phyloP scores from a whole-genome alignment of 2,113 vertebrate genomes.

The Lepus timidus region DNA sequence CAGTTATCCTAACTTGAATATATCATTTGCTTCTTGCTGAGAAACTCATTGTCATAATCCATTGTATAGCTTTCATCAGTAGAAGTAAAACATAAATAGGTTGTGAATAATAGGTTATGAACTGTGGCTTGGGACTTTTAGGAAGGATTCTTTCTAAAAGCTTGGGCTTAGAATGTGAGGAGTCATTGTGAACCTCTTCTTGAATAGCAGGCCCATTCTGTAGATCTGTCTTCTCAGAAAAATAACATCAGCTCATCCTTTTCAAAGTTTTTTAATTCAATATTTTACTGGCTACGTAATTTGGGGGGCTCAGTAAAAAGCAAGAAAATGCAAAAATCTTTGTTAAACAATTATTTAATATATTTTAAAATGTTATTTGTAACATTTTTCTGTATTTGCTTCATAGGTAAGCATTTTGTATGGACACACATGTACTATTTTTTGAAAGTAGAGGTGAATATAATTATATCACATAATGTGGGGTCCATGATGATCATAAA shows the following conservation, averaged over 20 bases:
- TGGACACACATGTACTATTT: no score
- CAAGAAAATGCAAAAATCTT: neutral
- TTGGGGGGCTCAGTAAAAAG: neutral
- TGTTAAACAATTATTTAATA: neutral
- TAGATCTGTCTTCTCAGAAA: neutral
- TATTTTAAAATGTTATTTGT: no score
- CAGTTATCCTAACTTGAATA: neutral
- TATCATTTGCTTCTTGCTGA: neutral
- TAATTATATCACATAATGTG: no score
- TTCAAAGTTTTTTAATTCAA: conserved; percentile 22
- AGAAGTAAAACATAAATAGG: neutral
- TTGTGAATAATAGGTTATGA: neutral
- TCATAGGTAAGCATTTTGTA: no score
- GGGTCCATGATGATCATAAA: no score
- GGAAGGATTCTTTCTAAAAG: neutral
- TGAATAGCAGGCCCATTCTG: neutral
- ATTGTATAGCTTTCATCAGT: neutral
- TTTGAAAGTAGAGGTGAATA: no score
- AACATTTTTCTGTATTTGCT: no score
- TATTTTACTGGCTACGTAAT: neutral
- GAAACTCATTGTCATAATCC: neutral
- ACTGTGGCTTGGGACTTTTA: neutral
- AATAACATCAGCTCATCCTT: neutral
- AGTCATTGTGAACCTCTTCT: neutral
- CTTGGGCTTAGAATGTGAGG: neutral